Evolutionary conservation across 2,113 vertebrate species (phyloP), one percentile per base, ranked within the genome.

Genomic region (Pantherophis guttatus): DNA sequence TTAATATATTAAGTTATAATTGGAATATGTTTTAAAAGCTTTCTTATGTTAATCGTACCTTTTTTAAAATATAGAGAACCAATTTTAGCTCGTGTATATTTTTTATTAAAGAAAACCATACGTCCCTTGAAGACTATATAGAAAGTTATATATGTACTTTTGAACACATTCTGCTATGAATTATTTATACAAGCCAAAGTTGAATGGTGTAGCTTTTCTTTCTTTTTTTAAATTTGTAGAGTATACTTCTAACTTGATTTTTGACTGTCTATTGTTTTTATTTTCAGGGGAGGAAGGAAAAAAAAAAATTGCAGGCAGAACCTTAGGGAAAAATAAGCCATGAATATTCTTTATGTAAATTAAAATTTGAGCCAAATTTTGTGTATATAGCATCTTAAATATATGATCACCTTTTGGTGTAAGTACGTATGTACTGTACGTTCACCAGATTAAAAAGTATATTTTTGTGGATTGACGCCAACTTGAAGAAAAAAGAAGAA

Each of bases 101-200:
- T 98, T 98, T 98, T 98, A 98, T 98, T 98, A 98, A 98, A 98
- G 96, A 97, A 98, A 97, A 98, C 97, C 97, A 97, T 97, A 98
- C 98, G 98, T 98, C 98, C 98, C 98, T 99, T 98, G 98, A 98
- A 98, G 97, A 98, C 96, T 98, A 98, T 98, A 98, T 98, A 98
- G 98, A 98, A 98, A 98, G 97, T 98, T 98, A 98, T 98, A 98
- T 98, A 98, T 97, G 97, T 98, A 98, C 98, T 98, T 98, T 98
- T 98, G 97, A 98, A 98, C 98, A 98, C 98, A 98, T 98, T 98
- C 97, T 98, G 98, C 98, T 99, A 98, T 98, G 98, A 98, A 98
- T 98, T 98, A 98, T 99, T 98, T 98, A 98, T 98, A 98, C 98
- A 99, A 99, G 98, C 99, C 99, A 99, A 99, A 99, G 99, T 98